A percentile compares a stretch with the other conserved stretches of the same genome.
These are phyloP conservation scores for Pseudotriccus pelzelni DNA, from an alignment of 2,797 vertebrate species.

Conservation along the genomic window DNA sequence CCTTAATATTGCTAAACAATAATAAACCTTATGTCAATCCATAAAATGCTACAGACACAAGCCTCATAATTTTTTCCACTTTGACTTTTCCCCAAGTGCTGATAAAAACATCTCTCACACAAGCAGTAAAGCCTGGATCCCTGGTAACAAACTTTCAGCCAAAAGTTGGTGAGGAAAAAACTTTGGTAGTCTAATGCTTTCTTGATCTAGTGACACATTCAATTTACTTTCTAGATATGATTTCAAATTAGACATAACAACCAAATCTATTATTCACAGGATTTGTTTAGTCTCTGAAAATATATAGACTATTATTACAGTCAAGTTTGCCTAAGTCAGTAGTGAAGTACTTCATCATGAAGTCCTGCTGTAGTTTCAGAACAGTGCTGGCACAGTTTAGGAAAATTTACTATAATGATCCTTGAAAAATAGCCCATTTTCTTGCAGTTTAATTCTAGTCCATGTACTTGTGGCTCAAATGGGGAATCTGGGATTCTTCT, in stretches of 20 bases:
- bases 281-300: conserved; percentile 14
- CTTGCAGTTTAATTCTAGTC: background rate
- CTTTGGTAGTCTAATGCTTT: background rate
- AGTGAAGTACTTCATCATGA: background rate
- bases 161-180: background rate
- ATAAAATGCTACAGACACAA: background rate
- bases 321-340: background rate
- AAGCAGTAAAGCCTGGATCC: background rate
- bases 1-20: conserved; percentile 14
- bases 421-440: background rate
- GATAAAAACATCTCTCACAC: background rate
- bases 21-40: background rate
- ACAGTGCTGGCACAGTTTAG: background rate
- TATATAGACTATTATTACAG: background rate
- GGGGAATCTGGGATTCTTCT: background rate
- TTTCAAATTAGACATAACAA: background rate
- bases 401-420: background rate
- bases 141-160: background rate
- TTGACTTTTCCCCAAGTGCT: background rate
- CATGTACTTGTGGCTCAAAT: background rate
- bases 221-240: background rate
- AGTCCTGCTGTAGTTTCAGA: background rate
- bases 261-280: background rate
- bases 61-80: conserved; percentile 9
- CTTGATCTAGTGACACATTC: background rate